These are phyloP conservation scores for Dasysyrphus albostriatus DNA, from an alignment of 2,888 invertebrate genomes.

Conservation along the genomic window DNA sequence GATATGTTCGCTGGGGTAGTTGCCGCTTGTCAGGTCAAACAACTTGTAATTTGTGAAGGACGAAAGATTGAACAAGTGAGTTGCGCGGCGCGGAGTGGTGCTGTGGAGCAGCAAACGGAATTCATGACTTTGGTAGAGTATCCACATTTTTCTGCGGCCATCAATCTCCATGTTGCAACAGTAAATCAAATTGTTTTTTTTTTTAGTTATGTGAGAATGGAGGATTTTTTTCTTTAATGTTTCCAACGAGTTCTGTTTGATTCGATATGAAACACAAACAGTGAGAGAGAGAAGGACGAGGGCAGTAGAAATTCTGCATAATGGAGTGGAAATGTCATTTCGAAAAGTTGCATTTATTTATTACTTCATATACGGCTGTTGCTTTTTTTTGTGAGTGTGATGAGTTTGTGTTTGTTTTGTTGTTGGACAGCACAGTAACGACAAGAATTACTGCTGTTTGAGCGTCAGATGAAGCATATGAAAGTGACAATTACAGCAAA, in stretches of 20 bases:
- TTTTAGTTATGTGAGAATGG: background rate
- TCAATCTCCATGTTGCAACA: conserved; percentile 73
- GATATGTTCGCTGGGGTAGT: conserved; percentile 60
- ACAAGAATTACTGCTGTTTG: conserved; percentile 59
- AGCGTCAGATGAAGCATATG: conserved; percentile 48
- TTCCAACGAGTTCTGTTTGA: conserved; percentile 52
- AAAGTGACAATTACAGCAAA: conserved; percentile 69
- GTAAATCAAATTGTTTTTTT: conserved; percentile 73
- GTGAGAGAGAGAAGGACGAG: conserved; percentile 1
- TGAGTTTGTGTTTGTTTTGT: conserved; percentile 7
- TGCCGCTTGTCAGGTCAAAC: conserved; percentile 69
- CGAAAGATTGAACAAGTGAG: background rate
- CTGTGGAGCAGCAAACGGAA: conserved; percentile 31
- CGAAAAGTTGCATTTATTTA: conserved; percentile 75
- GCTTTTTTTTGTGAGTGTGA: background rate
- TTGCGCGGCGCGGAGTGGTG: background rate
- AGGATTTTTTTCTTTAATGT: conserved; percentile 40
- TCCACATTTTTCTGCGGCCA: conserved; percentile 74
- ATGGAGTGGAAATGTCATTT: conserved; percentile 76
- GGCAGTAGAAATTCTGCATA: conserved; percentile 58
- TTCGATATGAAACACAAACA: conserved; percentile 37
- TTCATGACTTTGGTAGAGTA: conserved; percentile 70
- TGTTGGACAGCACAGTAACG: conserved; percentile 18
- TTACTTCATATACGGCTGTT: conserved; percentile 46
- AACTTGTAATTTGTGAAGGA: conserved; percentile 68